Evolutionary conservation across 1,140 invertebrate genomes (phyloP), one percentile per base, ranked within the genome.

Genomic region (Akabosia matsudoensis): DNA sequence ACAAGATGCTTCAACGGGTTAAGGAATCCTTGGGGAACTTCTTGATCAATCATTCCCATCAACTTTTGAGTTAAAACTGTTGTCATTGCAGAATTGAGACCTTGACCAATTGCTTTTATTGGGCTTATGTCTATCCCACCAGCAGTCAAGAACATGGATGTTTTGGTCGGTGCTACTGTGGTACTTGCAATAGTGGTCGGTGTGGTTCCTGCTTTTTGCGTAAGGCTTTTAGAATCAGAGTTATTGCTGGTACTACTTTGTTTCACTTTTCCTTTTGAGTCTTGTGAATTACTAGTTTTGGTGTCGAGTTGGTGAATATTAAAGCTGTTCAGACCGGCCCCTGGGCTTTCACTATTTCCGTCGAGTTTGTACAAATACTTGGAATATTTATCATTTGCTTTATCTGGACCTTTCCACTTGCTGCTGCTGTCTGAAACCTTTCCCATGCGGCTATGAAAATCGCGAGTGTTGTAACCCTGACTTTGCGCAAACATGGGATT

Each of bases 1-100:
- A 81, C 80, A 13, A 81, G 51, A 45, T 81, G 80, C 37, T 77
- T 79, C 28, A 81, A 18, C 0, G 80, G 80, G n/a, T 73, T 77
- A 7, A 81, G 56, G 22, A 81, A 54, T 30, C 78, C 73, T 13
- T n/a, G 61, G 37, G 80, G 79, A n/a, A 79, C 75, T 54, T 81
- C 80, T 37, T 78, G 78, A 51, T 81, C 80, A 37, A 81, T 54
- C 33, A 81, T 52, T 31, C 51, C 74, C 77, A 81, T 79, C 1
- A 81, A 33, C 61, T 79, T 79, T 28, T 79, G 73, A 34, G 78
- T 81, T 14, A 81, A 37, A 31, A 79, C 76, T 13, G 72, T 33
- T 4, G 77, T 79, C 77, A 81, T 78, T 4, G 76, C 79, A 14
- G 75, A 72, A 51, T 79, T 81, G 13, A 81, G 64, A 34, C 80